Evolutionary conservation across 2,797 vertebrate genomes (phyloP).

Genomic region (Otus scops): DNA sequence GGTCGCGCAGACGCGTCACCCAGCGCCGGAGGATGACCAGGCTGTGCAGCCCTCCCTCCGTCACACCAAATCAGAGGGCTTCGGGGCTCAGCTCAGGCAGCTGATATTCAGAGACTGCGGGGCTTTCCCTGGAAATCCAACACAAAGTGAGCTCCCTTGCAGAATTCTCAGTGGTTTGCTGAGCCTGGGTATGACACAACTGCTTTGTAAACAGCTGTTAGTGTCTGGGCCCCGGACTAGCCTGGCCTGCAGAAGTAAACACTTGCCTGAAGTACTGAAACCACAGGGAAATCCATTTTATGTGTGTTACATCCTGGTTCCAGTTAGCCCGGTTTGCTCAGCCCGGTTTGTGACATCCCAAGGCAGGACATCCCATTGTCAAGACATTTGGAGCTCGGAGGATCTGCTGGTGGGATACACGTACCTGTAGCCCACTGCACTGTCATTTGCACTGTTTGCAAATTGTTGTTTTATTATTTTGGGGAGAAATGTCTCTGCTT

Average conservation of each 20-base stretch:
- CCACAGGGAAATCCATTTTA: neutral
- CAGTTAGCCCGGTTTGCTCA: neutral
- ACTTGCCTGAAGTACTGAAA: neutral
- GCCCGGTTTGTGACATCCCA: neutral
- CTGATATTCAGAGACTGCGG: accelerated
- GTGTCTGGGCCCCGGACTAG: neutral
- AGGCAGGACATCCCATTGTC: neutral
- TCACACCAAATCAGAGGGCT: neutral
- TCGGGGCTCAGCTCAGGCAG: neutral
- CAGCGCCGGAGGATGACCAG: accelerated
- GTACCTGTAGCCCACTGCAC: neutral
- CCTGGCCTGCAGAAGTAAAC: neutral
- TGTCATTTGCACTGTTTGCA: neutral
- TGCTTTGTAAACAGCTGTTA: neutral
- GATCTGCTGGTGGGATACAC: neutral
- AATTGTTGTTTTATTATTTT: neutral
- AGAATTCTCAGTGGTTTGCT: neutral
- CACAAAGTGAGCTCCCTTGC: neutral
- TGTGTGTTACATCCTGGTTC: neutral
- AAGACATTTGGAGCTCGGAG: neutral
- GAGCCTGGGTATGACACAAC: neutral
- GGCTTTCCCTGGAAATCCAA: neutral
- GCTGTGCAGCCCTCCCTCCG: accelerated
- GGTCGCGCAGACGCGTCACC: accelerated
- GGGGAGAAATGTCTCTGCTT: neutral